phyloP scores from a whole-genome alignment of 2,113 vertebrate genomes.

The Nothobranchius furzeri region DNA sequence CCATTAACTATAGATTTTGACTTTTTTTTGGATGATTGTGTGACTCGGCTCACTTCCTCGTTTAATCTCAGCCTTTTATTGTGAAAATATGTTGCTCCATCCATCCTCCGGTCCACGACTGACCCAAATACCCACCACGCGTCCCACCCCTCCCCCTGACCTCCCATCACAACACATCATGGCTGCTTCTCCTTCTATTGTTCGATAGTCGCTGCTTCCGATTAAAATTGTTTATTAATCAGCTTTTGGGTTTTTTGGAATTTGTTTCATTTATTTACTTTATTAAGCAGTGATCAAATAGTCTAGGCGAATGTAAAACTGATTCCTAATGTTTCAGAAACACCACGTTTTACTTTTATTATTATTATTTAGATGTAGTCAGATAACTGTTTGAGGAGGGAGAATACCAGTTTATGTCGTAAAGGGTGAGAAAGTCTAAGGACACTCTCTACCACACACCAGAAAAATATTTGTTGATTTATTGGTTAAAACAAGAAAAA shows the following conservation, averaged over 20 bases:
- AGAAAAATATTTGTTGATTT: too few species aligned
- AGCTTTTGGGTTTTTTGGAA: neutral
- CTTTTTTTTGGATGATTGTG: neutral
- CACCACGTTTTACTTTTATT: too few species aligned
- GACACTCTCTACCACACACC: too few species aligned
- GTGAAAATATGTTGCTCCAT: conserved; percentile 49
- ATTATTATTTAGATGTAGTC: too few species aligned
- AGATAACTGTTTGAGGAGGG: too few species aligned
- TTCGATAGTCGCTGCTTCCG: conserved; percentile 19
- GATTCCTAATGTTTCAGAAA: too few species aligned
- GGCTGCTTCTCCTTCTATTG: conserved; percentile 45
- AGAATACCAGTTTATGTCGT: too few species aligned
- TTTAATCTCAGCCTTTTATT: conserved; percentile 39
- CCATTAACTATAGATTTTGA: conserved; percentile 4
- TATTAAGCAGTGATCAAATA: too few species aligned
- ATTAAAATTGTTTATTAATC: conserved; percentile 3
- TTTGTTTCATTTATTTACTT: neutral
- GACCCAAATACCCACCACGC: conserved; percentile 70
- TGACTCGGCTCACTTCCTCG: neutral
- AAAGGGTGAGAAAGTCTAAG: too few species aligned
- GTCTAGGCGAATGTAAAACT: too few species aligned
- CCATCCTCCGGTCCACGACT: conserved; percentile 46
- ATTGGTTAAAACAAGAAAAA: too few species aligned
- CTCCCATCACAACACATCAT: conserved; percentile 51
- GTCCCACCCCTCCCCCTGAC: conserved; percentile 61